Evolutionary conservation across 2,888 invertebrate genomes (phyloP).

Genomic region (Phaedon cochleariae): DNA sequence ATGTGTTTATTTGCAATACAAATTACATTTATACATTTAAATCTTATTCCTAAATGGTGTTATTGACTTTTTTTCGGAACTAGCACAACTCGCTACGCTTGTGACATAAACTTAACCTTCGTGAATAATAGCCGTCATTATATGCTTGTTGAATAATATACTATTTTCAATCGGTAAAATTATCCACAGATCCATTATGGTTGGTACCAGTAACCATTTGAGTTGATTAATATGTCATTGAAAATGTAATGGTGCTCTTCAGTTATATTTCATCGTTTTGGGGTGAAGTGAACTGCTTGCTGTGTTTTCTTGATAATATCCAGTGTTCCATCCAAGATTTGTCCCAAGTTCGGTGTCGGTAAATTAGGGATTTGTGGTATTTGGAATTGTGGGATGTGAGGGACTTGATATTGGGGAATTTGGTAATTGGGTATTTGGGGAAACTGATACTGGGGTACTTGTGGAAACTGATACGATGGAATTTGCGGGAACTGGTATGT

Average conservation of each 20-base stretch:
- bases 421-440: neutral
- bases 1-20: no score
- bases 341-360: constrained; percentile 15
- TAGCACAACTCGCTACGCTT: no score
- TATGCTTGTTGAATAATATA: no score
- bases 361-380: constrained; percentile 18
- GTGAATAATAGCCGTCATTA: no score
- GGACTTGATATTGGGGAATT: constrained; percentile 12
- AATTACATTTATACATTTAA: no score
- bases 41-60: no score
- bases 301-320: constrained; percentile 37
- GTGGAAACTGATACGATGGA: constrained; percentile 15
- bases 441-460: constrained; percentile 20
- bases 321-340: constrained; percentile 19
- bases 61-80: no score
- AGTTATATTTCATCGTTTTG: constrained; percentile 3
- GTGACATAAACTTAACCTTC: no score
- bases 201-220: no score
- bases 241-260: neutral
- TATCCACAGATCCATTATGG: no score
- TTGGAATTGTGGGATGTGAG: constrained; percentile 15
- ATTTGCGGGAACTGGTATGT: neutral
- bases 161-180: no score
- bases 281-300: constrained; percentile 24
- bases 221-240: no score